Evolutionary conservation across 1,140 invertebrate genomes (phyloP).

Genomic region (Whitmania pigra): DNA sequence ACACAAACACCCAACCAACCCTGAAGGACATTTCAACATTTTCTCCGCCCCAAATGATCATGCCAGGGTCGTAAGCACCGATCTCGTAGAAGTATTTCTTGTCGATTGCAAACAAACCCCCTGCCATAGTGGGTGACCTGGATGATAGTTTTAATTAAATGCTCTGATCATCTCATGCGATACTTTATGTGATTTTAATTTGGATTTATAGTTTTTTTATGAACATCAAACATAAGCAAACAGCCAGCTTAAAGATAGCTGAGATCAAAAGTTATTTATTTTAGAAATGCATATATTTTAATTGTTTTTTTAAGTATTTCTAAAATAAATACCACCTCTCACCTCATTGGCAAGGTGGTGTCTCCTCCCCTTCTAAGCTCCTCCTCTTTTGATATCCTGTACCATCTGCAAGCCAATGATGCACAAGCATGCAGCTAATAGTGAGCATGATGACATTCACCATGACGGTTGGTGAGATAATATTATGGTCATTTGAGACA

Average conservation of each 20-base stretch:
- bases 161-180: no score
- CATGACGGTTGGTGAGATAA: no score
- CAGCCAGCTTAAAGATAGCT: no score
- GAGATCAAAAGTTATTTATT: no score
- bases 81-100: constrained; percentile 57
- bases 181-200: no score
- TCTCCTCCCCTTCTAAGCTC: constrained; percentile 77
- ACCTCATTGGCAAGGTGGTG: constrained; percentile 69
- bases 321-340: not conserved
- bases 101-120: constrained; percentile 91
- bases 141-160: not conserved
- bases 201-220: no score
- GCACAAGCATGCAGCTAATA: no score
- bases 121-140: constrained; percentile 93
- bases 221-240: no score
- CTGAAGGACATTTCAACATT: constrained; percentile 80
- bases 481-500: no score
- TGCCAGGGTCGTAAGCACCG: constrained; percentile 87
- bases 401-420: constrained; percentile 48
- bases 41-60: constrained; percentile 97
- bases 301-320: no score
- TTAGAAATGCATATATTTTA: no score
- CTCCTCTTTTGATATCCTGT: constrained; percentile 84
- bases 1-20: not conserved
- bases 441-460: no score